Percentiles rank a stretch among this genome's conserved stretches.
These are phyloP conservation scores for Panagrolaimus sp. DNA, from an alignment of 1,140 invertebrate genomes.

Conservation along the genomic window DNA sequence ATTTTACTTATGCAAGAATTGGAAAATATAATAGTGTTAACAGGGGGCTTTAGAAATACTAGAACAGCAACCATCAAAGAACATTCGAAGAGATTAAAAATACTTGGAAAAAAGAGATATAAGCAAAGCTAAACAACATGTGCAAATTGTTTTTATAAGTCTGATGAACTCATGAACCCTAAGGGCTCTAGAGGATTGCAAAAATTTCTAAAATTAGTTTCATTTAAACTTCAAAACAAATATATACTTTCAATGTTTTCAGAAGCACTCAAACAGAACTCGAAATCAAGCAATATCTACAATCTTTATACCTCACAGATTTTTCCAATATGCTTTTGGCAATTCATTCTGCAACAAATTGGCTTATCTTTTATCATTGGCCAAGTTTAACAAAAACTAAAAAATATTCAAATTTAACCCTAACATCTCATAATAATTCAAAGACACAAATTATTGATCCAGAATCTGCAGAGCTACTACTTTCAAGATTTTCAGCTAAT, in stretches of 20 bases:
- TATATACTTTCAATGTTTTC: neutral
- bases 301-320: conserved; percentile 54
- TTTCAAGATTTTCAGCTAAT: conserved; percentile 29
- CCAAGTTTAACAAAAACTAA: conserved; percentile 28
- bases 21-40: no score
- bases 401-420: conserved; percentile 26
- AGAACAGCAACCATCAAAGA: no score
- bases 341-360: conserved; percentile 48
- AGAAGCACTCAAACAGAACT: conserved; percentile 34
- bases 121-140: no score
- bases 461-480: conserved; percentile 28
- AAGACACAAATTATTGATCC: conserved; percentile 33
- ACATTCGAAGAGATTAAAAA: no score
- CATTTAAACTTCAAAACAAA: no score
- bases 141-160: no score
- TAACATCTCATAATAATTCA: conserved; percentile 23
- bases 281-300: conserved; percentile 49
- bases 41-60: no score
- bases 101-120: no score
- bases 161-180: no score
- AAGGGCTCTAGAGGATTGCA: no score
- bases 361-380: conserved; percentile 56
- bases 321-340: conserved; percentile 52
- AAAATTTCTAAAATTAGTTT: no score
- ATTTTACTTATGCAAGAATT: no score